Evolutionary conservation across 2,888 invertebrate species (phyloP).

Genomic region (Aelia acuminata): DNA sequence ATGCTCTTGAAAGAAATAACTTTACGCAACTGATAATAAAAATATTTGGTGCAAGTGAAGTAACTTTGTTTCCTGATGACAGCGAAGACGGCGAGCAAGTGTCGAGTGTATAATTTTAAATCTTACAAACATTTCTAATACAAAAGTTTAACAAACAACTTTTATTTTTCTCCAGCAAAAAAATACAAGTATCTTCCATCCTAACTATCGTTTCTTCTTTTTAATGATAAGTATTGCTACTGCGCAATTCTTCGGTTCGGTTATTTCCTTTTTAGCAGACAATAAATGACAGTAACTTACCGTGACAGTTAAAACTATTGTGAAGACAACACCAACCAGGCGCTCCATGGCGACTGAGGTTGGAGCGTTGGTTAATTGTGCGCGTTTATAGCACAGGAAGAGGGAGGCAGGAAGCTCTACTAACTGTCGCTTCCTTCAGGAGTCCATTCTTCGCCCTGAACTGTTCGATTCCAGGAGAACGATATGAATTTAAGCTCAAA

Average conservation of each 20-base stretch:
- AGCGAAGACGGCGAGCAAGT: no score
- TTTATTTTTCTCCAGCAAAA: no score
- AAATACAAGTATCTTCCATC: no score
- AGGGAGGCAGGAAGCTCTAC: background rate
- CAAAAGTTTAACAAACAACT: no score
- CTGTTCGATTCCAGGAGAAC: background rate
- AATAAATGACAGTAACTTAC: background rate
- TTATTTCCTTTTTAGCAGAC: background rate
- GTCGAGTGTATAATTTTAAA: no score
- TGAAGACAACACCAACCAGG: background rate
- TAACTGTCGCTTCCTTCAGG: slow-evolving; percentile 15
- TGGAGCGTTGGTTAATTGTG: slow-evolving; percentile 11
- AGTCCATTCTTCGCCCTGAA: background rate
- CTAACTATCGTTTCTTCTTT: no score
- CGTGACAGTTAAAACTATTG: background rate
- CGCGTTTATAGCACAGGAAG: slow-evolving; percentile 23
- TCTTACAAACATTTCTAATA: no score
- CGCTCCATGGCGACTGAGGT: slow-evolving; percentile 9
- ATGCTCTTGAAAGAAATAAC: no score
- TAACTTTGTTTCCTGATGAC: no score
- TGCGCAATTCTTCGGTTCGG: background rate
- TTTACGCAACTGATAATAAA: no score
- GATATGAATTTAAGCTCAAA: background rate
- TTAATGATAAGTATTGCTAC: no score
- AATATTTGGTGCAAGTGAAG: no score